Conservation (phyloP, 2,113 vertebrate species). For the Rostratula benghalensis region DNA sequence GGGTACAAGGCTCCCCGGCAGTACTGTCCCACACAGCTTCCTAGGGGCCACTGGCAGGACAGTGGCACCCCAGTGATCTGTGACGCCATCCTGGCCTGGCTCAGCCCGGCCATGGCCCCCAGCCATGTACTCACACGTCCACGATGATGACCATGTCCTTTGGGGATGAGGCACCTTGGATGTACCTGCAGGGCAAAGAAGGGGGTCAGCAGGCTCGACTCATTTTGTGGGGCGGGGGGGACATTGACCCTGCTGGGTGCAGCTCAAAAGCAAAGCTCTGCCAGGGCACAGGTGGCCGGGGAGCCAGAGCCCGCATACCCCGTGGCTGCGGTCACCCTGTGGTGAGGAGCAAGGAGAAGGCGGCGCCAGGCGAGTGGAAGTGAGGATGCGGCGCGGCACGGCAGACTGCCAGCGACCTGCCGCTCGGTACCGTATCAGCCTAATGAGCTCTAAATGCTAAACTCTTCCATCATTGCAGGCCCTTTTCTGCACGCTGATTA, state of each 20-base stretch:
- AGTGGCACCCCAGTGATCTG: rapidly evolving
- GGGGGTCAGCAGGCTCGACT: rapidly evolving
- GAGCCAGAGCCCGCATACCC: rapidly evolving
- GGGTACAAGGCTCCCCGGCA: rapidly evolving
- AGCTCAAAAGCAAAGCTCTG: not conserved
- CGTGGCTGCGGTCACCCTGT: rapidly evolving
- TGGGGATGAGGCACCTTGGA: constrained; percentile 95
- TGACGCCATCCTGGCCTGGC: not conserved
- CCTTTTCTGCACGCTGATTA: constrained; percentile 36
- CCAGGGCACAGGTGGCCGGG: not conserved
- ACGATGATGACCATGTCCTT: constrained; percentile 99
- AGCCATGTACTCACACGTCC: constrained; percentile 88
- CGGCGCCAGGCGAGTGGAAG: not conserved
- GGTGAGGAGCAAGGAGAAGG: not conserved
- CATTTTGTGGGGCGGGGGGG: rapidly evolving
- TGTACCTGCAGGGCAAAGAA: constrained; percentile 83
- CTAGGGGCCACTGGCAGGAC: rapidly evolving
- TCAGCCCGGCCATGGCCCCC: not conserved
- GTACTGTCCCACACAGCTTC: not conserved
- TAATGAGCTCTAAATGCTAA: constrained; percentile 68
- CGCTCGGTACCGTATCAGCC: not conserved
- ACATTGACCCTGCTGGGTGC: not conserved
- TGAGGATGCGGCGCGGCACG: rapidly evolving
- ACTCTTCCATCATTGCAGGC: constrained; percentile 47
- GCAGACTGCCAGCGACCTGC: not conserved